Base-by-base conservation (phyloP, 2,888 invertebrate species). In the Petrophora chlorosata region DNA sequence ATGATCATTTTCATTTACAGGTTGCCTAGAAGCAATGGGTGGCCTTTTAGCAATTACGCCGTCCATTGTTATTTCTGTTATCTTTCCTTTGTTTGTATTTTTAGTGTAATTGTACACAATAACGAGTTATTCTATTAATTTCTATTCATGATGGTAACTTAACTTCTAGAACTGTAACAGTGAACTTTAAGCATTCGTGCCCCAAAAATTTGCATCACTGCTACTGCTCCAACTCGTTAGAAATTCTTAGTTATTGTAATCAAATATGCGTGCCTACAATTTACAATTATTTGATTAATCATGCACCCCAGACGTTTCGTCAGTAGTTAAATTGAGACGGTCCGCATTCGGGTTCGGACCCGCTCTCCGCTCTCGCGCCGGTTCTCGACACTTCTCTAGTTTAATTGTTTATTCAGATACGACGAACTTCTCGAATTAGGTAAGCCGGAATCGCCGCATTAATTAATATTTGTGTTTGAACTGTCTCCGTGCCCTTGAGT, bases 401-500 rank as follows among this genome's bases (percentile, higher is more conserved):
- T 82, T 81, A 80, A 85, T 85, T 86, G 85, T 88, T 82, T 86
- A 82, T 82, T 83, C 82, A 80, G 85, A 84, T 81, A 83, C 82
- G 81, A 70, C 70, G 65, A 85, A 89, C 77, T 85, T 85, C 82
- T 77, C 79, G 70, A 83, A 85, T 86, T 85, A 86, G 82, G 82
- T 84, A 79, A 82, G 71, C 79, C 80, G 79, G 79, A 84, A 87
- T 79, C 74, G 79, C 78, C 79, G 78, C 79, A 81, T 82, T 88
- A 87, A 88, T 88, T 88, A 87, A 88, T 88, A 86, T 88, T 87
- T 88, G 85, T 84, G 76, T 86, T 87, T 82, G 74, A 84, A 83
- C 83, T 82, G 83, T 82, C 85, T 80, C 78, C 76, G 70, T 81
- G 82, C 79, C 83, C 82, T 82, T 83, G 80, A 80, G 83, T 85